Conservation (phyloP, 2,888 invertebrate species). For the Athalia cordata region DNA sequence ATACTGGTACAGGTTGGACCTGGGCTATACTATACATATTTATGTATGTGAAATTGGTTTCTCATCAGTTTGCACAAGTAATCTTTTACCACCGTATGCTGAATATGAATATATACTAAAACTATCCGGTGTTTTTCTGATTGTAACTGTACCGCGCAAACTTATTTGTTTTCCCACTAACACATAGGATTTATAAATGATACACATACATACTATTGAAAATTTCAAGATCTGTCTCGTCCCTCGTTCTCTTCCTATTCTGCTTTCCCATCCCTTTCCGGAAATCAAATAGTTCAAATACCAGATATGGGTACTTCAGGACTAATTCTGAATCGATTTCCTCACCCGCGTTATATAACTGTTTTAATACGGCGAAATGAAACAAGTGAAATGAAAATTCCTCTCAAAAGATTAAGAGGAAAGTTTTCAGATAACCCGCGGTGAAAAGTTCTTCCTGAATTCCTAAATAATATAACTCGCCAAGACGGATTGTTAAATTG, state of each 20-base stretch:
- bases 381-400: slow-evolving; percentile 3
- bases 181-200: no score
- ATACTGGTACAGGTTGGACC: no score
- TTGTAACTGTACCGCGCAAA: not conserved
- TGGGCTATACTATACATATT: no score
- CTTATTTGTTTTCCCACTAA: no score
- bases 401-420: not conserved
- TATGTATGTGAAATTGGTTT: slow-evolving; percentile 13
- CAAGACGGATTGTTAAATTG: no score
- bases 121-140: not conserved
- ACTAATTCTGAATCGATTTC: slow-evolving; percentile 38
- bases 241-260: not conserved
- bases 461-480: not conserved
- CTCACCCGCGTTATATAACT: not conserved
- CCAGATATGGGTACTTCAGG: not conserved
- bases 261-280: not conserved
- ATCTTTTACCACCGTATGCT: not conserved
- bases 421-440: not conserved
- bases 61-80: slow-evolving; percentile 13
- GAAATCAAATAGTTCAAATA: slow-evolving; percentile 37
- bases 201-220: not conserved
- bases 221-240: not conserved
- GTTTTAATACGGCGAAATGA: not conserved
- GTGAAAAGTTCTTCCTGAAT: not conserved
- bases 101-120: not conserved